These are phyloP conservation scores for rabbit (Oryctolagus cuniculus) DNA, from an alignment of 2,113 vertebrate genomes.

Conservation along the genomic window DNA sequence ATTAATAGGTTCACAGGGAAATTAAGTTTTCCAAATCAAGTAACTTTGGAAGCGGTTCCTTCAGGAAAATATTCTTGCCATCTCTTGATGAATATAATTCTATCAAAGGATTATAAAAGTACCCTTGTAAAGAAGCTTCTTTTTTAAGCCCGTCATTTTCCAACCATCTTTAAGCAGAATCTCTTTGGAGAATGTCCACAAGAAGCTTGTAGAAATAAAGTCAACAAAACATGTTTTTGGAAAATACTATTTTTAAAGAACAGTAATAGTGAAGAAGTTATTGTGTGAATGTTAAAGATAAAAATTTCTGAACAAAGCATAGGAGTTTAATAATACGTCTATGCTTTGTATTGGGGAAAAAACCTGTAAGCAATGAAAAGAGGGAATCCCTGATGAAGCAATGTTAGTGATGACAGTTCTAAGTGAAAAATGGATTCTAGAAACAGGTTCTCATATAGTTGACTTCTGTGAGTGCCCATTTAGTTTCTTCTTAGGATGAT, in stretches of 20 bases:
- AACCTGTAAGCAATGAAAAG: background rate
- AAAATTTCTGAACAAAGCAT: background rate
- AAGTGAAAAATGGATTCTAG: slow-evolving; percentile 32
- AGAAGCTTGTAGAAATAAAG: background rate
- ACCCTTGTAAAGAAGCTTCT: background rate
- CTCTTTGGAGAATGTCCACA: background rate
- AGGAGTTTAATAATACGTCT: background rate
- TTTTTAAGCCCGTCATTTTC: background rate
- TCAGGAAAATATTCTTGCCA: background rate
- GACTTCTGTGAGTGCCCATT: background rate
- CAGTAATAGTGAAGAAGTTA: background rate
- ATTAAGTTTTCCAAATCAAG: slow-evolving; percentile 19
- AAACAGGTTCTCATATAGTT: background rate
- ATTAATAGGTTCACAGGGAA: background rate
- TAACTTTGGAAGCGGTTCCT: background rate
- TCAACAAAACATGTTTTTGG: background rate
- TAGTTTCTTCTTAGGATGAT: slow-evolving; percentile 27
- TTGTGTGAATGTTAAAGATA: background rate
- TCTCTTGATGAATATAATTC: background rate
- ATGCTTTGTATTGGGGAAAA: background rate
- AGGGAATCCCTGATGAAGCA: slow-evolving; percentile 16
- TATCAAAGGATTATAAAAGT: background rate
- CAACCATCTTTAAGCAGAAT: slow-evolving; percentile 34
- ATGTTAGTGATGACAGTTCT: background rate
- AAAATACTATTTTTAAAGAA: slow-evolving; percentile 1